Percentiles rank a stretch among this genome's conserved stretches.
phyloP scores from a whole-genome alignment of 53 echinoderm and acorn worm genomes.

The Patiria pectinifera region DNA sequence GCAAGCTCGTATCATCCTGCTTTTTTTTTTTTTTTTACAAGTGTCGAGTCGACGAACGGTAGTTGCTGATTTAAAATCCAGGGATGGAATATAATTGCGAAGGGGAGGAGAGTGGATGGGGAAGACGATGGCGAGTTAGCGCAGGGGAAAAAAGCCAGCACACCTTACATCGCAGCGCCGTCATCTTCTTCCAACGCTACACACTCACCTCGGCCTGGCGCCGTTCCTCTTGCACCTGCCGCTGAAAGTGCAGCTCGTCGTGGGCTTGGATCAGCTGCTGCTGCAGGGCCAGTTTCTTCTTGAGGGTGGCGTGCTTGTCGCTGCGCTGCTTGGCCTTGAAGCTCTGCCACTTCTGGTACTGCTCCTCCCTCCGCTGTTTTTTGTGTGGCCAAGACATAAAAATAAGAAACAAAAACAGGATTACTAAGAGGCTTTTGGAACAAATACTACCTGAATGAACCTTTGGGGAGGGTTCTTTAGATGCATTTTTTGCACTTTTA shows the following conservation, averaged over 20 bases:
- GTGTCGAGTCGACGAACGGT: background rate
- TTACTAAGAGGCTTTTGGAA: background rate
- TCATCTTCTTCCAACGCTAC: background rate
- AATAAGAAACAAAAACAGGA: background rate
- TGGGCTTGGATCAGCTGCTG: constrained; percentile 83
- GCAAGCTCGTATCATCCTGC: background rate
- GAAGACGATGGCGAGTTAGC: background rate
- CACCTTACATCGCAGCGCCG: background rate
- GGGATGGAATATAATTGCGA: background rate
- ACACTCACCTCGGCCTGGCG: constrained; percentile 80
- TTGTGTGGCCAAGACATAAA: background rate
- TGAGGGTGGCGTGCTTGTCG: constrained; percentile 69
- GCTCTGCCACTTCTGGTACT: constrained; percentile 88
- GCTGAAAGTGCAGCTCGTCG: constrained; percentile 79
- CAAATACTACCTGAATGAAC: background rate
- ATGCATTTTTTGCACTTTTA: too few relatives aligned
- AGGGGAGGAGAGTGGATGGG: background rate
- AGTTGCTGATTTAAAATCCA: constrained; percentile 16
- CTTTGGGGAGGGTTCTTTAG: background rate
- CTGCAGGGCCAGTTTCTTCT: constrained; percentile 88
- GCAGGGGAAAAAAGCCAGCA: background rate
- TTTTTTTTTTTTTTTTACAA: background rate
- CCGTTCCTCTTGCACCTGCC: constrained; percentile 63
- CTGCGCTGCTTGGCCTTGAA: constrained; percentile 80
- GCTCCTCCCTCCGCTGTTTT: constrained; percentile 69